Evolutionary conservation across 2,113 vertebrate genomes (phyloP), one percentile per base, ranked within the genome.

Genomic region (Caloenas nicobarica): DNA sequence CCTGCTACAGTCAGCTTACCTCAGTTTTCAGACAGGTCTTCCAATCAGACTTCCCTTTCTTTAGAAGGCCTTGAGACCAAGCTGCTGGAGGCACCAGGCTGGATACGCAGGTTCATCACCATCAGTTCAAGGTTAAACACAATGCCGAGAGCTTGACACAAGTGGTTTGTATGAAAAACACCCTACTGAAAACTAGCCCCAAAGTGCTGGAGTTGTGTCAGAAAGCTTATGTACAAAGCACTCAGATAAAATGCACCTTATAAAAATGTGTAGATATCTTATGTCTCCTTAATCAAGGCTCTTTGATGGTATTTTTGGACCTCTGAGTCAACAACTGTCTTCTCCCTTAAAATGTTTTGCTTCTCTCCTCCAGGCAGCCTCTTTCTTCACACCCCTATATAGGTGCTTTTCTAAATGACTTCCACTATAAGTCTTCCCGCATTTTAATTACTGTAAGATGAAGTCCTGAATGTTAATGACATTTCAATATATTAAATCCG

Each of bases 401-500:
- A 80, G 53, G 31, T 82, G 54, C 42, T 89, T 76, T 85, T 65
- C 74, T 73, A 65, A 96, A 80, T 57, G 34, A 86, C 54, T 62
- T 93, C 66, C 19, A 28, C 29, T 54, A 60, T 44, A 60, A 76
- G 61, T 61, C 82, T 80, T 65, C 36, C 13, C 77, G 70, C 54
- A 76, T 89, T 82, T 89, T 87, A 84, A 64, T 79, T 89, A 88
- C 33, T 58, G 64, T 69, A 82, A 76, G 40, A 61, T 72, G n/a
- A 34, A 91, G 64, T 60, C 71, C 54, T 71, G 90, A 93, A 95
- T 91, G 40, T 85, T 95, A 85, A 91, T 86, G 54, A 34, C 53
- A 60, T 13, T 86, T 91, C 56, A 65, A 11, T 73, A 57, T 53
- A 69, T 69, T 82, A 61, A n/a, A 61, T 68, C 42, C 48, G 23